A percentile compares a stretch with the other conserved stretches of the same genome.
Evolutionary conservation across 2,888 invertebrate species (phyloP).

Genomic region (Timema podura): DNA sequence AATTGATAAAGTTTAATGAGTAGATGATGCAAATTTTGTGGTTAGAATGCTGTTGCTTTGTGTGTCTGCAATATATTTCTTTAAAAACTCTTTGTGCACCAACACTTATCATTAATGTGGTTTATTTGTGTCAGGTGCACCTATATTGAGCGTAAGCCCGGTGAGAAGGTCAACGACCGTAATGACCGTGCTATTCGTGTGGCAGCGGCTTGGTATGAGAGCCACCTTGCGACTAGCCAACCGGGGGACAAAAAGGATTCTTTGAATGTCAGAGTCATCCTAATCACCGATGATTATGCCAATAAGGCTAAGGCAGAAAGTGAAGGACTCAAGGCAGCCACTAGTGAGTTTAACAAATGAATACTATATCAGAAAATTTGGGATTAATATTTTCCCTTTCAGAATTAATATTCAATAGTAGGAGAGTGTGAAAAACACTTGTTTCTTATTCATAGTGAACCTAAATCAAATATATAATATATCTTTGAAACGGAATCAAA

Average conservation of each 20-base stretch:
- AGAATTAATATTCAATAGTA: no score
- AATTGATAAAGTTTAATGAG: no score
- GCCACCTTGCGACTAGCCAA: slow-evolving; percentile 56
- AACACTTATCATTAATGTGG: not conserved
- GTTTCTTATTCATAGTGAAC: no score
- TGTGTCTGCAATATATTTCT: slow-evolving; percentile 12
- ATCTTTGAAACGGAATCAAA: no score
- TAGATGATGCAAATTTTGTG: no score
- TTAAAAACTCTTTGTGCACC: not conserved
- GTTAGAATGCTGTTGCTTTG: not conserved
- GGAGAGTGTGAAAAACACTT: no score
- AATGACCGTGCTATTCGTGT: slow-evolving; percentile 86
- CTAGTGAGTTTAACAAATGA: slow-evolving; percentile 54
- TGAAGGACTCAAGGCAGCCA: slow-evolving; percentile 65
- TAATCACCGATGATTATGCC: slow-evolving; percentile 79
- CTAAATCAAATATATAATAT: no score
- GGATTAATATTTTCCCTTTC: no score
- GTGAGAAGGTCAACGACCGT: slow-evolving; percentile 83
- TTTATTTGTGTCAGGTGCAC: slow-evolving; percentile 63
- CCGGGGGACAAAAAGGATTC: slow-evolving; percentile 33
- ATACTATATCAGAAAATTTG: no score
- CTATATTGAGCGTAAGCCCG: slow-evolving; percentile 73
- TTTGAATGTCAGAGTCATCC: slow-evolving; percentile 57
- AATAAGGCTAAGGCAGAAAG: slow-evolving; percentile 68
- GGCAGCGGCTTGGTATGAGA: slow-evolving; percentile 77